phyloP scores from a whole-genome alignment of 2,888 invertebrate species.

The Hesperia comma region DNA sequence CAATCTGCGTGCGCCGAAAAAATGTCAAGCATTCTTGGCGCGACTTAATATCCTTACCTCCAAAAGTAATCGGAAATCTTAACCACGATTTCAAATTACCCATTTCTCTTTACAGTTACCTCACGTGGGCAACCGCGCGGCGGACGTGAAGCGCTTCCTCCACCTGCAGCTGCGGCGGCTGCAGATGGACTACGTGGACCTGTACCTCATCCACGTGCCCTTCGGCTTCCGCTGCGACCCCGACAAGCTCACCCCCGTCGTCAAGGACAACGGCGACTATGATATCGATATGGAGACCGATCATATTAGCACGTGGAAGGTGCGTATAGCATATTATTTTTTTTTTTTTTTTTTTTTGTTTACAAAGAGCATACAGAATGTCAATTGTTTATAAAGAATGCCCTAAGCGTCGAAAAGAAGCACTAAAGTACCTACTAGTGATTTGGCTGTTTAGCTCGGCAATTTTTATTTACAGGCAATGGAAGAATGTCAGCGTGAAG shows the following conservation, averaged over 20 bases:
- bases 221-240: slow-evolving; percentile 86
- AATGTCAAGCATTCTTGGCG: too few relatives aligned
- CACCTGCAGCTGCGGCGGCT: slow-evolving; percentile 86
- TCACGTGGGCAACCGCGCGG: slow-evolving; percentile 86
- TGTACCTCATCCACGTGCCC: slow-evolving; percentile 91
- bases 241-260: slow-evolving; percentile 79
- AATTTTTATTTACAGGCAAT: slow-evolving; percentile 81
- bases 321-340: slow-evolving; percentile 46
- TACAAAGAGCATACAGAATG: not conserved
- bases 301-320: slow-evolving; percentile 89
- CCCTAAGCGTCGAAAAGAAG: too few relatives aligned
- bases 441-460: too few relatives aligned
- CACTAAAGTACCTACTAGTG: too few relatives aligned
- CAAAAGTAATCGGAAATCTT: too few relatives aligned
- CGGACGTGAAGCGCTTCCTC: slow-evolving; percentile 87
- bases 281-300: slow-evolving; percentile 85
- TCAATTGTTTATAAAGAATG: too few relatives aligned
- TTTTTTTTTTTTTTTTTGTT: not conserved
- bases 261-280: slow-evolving; percentile 84
- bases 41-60: too few relatives aligned
- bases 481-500: slow-evolving; percentile 87
- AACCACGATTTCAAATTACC: too few relatives aligned
- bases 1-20: too few relatives aligned
- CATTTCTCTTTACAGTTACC: slow-evolving; percentile 88
- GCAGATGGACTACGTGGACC: slow-evolving; percentile 88